Evolutionary conservation across 2,113 vertebrate species (phyloP).

Genomic region (Rana temporaria): DNA sequence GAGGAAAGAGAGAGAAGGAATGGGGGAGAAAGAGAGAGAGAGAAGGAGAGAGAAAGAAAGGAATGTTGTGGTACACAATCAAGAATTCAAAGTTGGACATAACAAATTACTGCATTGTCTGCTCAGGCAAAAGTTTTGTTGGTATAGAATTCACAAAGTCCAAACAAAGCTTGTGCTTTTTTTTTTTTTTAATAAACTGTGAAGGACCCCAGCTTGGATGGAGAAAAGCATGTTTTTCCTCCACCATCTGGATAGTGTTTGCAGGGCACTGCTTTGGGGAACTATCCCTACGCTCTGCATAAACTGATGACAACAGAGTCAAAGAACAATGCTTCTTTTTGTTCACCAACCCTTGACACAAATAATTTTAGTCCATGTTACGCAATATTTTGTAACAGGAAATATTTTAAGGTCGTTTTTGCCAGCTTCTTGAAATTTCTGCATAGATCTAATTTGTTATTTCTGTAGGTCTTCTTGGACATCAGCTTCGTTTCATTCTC

Average conservation of each 20-base stretch:
- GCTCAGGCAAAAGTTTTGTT: conserved; percentile 22
- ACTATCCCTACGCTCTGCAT: conserved; percentile 54
- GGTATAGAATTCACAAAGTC: conserved; percentile 34
- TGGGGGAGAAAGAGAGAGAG: not conserved
- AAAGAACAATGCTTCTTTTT: conserved; percentile 49
- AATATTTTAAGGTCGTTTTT: conserved; percentile 53
- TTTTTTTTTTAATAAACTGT: conserved; percentile 49
- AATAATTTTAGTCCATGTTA: conserved; percentile 56
- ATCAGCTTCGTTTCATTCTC: conserved; percentile 39
- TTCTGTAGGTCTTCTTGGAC: conserved; percentile 49
- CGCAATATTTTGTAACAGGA: conserved; percentile 58
- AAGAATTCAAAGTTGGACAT: conserved; percentile 20
- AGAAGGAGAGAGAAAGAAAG: not conserved
- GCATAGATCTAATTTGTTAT: conserved; percentile 57
- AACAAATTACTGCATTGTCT: conserved; percentile 34
- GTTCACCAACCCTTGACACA: conserved; percentile 58
- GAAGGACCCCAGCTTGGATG: conserved; percentile 42
- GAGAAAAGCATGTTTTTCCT: conserved; percentile 46
- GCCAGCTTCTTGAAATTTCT: conserved; percentile 52
- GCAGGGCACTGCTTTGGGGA: conserved; percentile 52
- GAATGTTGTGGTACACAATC: conserved; percentile 33
- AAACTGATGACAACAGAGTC: conserved; percentile 55
- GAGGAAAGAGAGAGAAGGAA: too few relatives aligned
- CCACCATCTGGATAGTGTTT: conserved; percentile 57
- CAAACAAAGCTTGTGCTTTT: conserved; percentile 27